Evolutionary conservation across 2,797 vertebrate genomes (phyloP).

Genomic region (Helarctos malayanus): DNA sequence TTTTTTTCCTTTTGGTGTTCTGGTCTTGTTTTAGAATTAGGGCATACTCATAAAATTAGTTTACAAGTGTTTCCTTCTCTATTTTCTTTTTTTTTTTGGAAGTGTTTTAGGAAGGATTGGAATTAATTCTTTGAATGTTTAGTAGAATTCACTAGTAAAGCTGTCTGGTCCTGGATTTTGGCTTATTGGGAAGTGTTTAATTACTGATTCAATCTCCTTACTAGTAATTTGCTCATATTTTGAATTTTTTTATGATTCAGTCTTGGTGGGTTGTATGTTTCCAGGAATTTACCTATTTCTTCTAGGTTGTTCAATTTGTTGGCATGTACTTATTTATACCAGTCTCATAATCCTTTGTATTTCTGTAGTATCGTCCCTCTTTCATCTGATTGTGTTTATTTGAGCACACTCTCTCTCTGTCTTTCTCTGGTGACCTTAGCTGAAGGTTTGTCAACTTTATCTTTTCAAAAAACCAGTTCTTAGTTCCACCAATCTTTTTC

Average conservation of each 20-base stretch:
- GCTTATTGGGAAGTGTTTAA: background rate
- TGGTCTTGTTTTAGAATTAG: background rate
- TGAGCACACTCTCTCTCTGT: background rate
- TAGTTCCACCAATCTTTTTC: background rate
- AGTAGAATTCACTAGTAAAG: background rate
- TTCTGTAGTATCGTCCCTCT: background rate
- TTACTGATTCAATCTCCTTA: background rate
- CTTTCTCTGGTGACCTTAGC: background rate
- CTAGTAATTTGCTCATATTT: background rate
- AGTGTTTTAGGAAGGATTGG: background rate
- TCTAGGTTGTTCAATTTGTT: background rate
- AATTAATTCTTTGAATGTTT: background rate
- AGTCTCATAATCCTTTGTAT: background rate
- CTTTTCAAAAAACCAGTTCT: background rate
- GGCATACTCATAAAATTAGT: background rate
- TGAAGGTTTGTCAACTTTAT: background rate
- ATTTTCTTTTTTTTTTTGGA: background rate
- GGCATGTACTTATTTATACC: background rate
- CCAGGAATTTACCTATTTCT: background rate
- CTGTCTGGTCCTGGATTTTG: background rate
- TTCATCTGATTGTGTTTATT: background rate
- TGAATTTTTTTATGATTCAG: background rate
- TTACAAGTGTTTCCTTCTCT: background rate
- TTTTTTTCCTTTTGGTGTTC: background rate
- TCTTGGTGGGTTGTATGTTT: background rate